Evolutionary conservation across 2,113 vertebrate species (phyloP), one percentile per base, ranked within the genome.

Genomic region (Myotis brandtii): DNA sequence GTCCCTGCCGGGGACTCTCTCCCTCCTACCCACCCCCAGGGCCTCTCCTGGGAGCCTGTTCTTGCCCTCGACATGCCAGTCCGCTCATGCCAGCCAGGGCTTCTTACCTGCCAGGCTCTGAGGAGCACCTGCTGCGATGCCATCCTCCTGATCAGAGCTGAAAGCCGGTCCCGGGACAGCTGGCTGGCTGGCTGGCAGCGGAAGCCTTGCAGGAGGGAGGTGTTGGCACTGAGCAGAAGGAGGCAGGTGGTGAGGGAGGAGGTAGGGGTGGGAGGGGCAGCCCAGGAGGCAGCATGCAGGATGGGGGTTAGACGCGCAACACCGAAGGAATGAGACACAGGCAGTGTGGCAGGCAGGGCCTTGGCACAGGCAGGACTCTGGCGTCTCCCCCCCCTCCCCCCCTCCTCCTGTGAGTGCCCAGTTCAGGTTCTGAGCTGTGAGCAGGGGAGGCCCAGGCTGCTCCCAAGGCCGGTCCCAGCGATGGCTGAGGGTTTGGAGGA

Each of bases 91-190:
- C 4, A 0, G 9, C 13, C 3, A 9, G 3, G 0, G 30, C 37
- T 0, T 1, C 97, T 87, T 73, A 98, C 98, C 98, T 98, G 98
- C 95, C 97, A 92, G 8, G 97, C 6, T 95, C 80, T 96, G 84
- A 98, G 97, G 34, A 40, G 40, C 0, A 4, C 46, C 0, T 46
- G 34, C 34, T 82, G 20, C 0, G n/a, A 40, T 1, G 64, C 89
- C 97, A 98, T 4, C 3, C 77, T 96, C 86, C 25, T 91, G 59
- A 97, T 93, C 2, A 98, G 95, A 0, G 80, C 30, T 0, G 97
- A 97, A 50, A 98, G 27, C 81, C 85, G 80, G 1, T 82, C 92
- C 3, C 89, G 88, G 0, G 96, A 66, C 56, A 98, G 86, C 43
- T 89, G 93, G 0, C 92, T 18, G 70, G 79, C 97, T 0, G 94